A percentile compares a stretch with the other conserved stretches of the same genome.
Evolutionary conservation across 2,797 vertebrate genomes (phyloP).

Genomic region (Sylvilagus floridanus): DNA sequence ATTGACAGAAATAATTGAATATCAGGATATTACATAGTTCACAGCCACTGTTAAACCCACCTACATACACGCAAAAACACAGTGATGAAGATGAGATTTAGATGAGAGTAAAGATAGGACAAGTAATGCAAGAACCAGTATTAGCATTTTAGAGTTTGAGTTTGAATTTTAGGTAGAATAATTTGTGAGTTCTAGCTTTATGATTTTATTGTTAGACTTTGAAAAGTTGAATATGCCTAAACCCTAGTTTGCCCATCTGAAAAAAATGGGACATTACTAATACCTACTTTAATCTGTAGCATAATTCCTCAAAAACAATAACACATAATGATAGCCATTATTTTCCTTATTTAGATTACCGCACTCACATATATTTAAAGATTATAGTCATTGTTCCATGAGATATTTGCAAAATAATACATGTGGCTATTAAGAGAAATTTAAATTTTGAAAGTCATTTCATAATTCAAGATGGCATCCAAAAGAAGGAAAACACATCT

Average conservation of each 20-base stretch:
- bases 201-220: not conserved
- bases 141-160: not conserved
- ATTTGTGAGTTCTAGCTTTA: not conserved
- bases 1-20: not conserved
- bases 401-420: constrained; percentile 52
- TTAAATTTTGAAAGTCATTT: constrained; percentile 25
- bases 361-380: not conserved
- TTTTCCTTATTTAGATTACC: not conserved
- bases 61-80: not conserved
- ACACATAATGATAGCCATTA: not conserved
- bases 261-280: not conserved
- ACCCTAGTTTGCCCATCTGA: not conserved
- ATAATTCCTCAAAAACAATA: not conserved
- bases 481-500: not conserved
- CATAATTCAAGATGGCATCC: not conserved
- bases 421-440: not conserved
- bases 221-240: not conserved
- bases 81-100: not conserved
- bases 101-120: not conserved
- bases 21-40: not conserved
- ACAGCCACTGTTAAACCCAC: not conserved
- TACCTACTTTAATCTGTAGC: not conserved
- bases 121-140: not conserved
- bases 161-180: not conserved
- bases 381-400: not conserved